Evolutionary conservation across 2,888 invertebrate genomes (phyloP).

Genomic region (Lasioglossum lativentre): DNA sequence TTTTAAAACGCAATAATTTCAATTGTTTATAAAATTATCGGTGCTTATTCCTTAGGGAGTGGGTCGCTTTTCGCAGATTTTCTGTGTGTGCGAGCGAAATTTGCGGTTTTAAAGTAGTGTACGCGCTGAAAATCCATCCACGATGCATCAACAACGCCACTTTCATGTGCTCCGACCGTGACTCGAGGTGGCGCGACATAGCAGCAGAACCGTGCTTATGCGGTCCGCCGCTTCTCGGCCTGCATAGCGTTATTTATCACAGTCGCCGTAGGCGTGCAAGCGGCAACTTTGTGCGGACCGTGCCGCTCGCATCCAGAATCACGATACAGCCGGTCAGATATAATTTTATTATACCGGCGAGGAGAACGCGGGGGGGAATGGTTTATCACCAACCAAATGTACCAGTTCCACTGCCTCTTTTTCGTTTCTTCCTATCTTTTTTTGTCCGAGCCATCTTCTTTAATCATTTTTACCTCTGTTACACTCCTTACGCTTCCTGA

Average conservation of each 20-base stretch:
- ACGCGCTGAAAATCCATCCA: slow-evolving; percentile 29
- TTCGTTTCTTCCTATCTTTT: slow-evolving; percentile 10
- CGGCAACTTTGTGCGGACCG: slow-evolving; percentile 78
- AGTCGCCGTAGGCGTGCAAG: slow-evolving; percentile 78
- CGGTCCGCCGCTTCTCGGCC: slow-evolving; percentile 57
- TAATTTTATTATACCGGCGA: slow-evolving; percentile 81
- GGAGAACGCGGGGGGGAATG: slow-evolving; percentile 74
- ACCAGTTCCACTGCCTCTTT: slow-evolving; percentile 49
- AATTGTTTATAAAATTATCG: no score
- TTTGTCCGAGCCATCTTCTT: slow-evolving; percentile 9
- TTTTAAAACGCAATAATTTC: no score
- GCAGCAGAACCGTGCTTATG: slow-evolving; percentile 44
- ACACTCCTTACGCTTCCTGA: not conserved
- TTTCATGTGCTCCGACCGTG: slow-evolving; percentile 40
- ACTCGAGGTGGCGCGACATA: slow-evolving; percentile 47
- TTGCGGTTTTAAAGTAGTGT: not conserved
- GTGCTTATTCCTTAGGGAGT: not conserved
- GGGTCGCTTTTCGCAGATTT: not conserved
- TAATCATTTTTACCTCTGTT: slow-evolving; percentile 4
- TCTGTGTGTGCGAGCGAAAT: not conserved
- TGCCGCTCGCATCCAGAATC: slow-evolving; percentile 75
- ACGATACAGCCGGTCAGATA: slow-evolving; percentile 79
- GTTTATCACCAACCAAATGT: slow-evolving; percentile 78
- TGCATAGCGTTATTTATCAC: slow-evolving; percentile 78
- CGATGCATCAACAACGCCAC: slow-evolving; percentile 14